phyloP scores from a whole-genome alignment of 1,140 invertebrate species.

The Drosophila nigrodunni region DNA sequence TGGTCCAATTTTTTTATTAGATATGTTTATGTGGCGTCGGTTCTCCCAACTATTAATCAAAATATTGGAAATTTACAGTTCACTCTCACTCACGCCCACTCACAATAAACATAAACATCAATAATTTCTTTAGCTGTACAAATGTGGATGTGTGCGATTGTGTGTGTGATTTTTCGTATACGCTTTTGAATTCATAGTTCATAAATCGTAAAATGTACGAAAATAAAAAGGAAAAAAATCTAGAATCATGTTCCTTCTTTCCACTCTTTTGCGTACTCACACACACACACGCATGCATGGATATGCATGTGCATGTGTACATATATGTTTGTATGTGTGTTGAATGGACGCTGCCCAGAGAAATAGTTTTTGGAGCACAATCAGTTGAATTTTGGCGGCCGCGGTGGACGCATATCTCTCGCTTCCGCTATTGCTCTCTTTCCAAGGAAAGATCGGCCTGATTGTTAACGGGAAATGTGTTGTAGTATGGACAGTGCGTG shows the following conservation, averaged over 20 bases:
- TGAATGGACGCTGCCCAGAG: constrained; percentile 18
- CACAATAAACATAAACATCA: constrained; percentile 34
- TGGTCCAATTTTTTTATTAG: constrained; percentile 9
- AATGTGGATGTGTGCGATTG: too few relatives aligned
- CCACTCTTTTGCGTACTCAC: constrained; percentile 1
- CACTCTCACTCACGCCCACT: constrained; percentile 2
- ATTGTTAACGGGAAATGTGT: constrained; percentile 44
- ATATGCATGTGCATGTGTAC: constrained; percentile 10
- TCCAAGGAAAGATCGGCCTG: constrained; percentile 15
- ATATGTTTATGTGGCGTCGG: neutral
- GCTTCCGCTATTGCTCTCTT: too few relatives aligned
- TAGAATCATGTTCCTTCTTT: neutral
- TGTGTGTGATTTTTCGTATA: constrained; percentile 7
- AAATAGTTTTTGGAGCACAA: constrained; percentile 43
- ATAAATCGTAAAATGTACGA: constrained; percentile 41
- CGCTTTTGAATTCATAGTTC: constrained; percentile 30
- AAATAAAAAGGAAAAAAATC: constrained; percentile 32
- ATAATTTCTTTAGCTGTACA: constrained; percentile 7
- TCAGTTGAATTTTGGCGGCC: constrained; percentile 68
- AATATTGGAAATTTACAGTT: constrained; percentile 2
- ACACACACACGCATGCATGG: neutral
- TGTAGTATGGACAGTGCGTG: constrained; percentile 31
- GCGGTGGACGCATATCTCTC: constrained; percentile 37
- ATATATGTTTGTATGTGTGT: constrained; percentile 4
- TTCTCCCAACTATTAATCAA: constrained; percentile 31